Percentiles rank a stretch among this genome's conserved stretches.
Evolutionary conservation across 1,140 invertebrate species (phyloP).

Genomic region (Spodoptera litura): DNA sequence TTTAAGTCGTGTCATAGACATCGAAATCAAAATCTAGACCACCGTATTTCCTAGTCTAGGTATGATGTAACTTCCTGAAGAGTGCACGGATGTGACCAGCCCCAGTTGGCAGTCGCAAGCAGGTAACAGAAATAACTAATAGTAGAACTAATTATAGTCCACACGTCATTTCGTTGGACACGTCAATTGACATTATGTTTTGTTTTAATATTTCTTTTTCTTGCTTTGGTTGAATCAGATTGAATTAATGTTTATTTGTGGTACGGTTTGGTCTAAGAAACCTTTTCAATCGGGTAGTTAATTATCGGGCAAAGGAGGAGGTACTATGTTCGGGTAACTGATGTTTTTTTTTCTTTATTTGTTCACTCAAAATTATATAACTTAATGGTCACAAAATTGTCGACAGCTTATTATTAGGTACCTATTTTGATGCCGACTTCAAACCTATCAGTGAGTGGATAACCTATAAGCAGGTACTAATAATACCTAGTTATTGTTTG

Average conservation of each 20-base stretch:
- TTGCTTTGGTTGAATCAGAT: conserved; percentile 17
- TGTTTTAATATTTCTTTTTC: conserved; percentile 14
- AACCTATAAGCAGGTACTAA: too few relatives aligned
- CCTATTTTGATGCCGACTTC: too few relatives aligned
- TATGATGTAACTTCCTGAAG: conserved; percentile 50
- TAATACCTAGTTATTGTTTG: too few relatives aligned
- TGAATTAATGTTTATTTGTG: conserved; percentile 37
- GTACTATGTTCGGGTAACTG: too few relatives aligned
- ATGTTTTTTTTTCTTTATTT: too few relatives aligned
- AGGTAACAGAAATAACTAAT: conserved; percentile 47
- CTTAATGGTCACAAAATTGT: too few relatives aligned
- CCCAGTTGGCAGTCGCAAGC: conserved; percentile 42
- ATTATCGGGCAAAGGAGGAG: too few relatives aligned
- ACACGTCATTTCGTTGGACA: conserved; percentile 30
- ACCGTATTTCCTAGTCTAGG: neutral
- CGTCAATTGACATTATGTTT: conserved; percentile 39
- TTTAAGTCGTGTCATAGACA: neutral
- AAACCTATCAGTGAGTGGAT: too few relatives aligned
- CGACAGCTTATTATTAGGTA: too few relatives aligned
- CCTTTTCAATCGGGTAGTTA: too few relatives aligned
- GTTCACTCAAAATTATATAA: too few relatives aligned
- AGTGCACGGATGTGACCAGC: conserved; percentile 31
- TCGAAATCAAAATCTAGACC: conserved; percentile 12
- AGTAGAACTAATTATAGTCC: conserved; percentile 42
- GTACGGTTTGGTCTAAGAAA: neutral